A percentile compares a stretch with the other conserved stretches of the same genome.
phyloP scores from a whole-genome alignment of 2,888 invertebrate species.

The Netelia virgata region DNA sequence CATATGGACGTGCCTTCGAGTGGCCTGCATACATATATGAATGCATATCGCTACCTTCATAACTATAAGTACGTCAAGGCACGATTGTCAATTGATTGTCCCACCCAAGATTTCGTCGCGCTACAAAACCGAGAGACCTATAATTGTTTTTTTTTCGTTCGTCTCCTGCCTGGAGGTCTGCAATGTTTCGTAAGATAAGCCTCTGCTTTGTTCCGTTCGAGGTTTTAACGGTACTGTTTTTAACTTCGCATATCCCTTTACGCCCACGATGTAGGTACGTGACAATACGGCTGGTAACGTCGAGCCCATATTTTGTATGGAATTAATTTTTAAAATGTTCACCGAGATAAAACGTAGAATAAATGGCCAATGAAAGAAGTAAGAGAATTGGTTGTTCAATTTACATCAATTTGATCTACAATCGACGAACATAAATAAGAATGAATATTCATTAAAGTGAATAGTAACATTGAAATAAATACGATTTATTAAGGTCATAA shows the following conservation, averaged over 20 bases:
- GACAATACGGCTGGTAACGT: neutral
- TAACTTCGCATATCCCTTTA: constrained; percentile 4
- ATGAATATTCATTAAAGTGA: too few relatives aligned
- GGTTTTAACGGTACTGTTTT: constrained; percentile 51
- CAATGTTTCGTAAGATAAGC: neutral
- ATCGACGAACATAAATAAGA: too few relatives aligned
- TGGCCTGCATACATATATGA: constrained; percentile 64
- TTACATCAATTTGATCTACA: neutral
- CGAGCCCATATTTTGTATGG: neutral
- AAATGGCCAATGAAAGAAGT: too few relatives aligned
- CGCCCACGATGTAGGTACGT: constrained; percentile 39
- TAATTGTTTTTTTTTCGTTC: constrained; percentile 42
- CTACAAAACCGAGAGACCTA: constrained; percentile 36
- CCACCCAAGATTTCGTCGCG: constrained; percentile 42
- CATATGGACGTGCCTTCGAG: constrained; percentile 1
- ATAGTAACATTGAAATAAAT: too few relatives aligned
- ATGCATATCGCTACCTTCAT: constrained; percentile 32
- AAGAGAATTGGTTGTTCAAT: too few relatives aligned
- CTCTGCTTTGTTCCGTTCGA: constrained; percentile 1
- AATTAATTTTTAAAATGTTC: neutral
- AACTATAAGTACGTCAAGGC: constrained; percentile 10
- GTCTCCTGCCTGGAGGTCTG: neutral
- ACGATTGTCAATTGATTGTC: constrained; percentile 45
- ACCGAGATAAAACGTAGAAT: neutral
- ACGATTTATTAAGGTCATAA: too few relatives aligned